Conservation (phyloP, 2,888 invertebrate genomes). For the Amphipyra tragopoginis region DNA sequence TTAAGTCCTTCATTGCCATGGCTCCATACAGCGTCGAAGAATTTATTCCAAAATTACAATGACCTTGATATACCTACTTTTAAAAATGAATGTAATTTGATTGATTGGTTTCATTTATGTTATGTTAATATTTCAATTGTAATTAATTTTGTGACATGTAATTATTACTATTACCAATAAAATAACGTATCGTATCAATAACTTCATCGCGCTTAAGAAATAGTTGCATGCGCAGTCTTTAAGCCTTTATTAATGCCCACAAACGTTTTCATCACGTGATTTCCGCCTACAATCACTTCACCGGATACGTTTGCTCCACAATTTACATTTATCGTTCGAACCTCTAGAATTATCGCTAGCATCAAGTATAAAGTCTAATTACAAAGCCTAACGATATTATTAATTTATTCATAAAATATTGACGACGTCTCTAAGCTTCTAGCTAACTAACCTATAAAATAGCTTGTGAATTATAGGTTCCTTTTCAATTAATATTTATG, state of each 20-base stretch:
- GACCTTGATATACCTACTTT: too few species aligned
- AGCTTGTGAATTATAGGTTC: constrained; percentile 15
- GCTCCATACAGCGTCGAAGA: too few species aligned
- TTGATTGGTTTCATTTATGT: too few species aligned
- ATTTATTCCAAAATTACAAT: too few species aligned
- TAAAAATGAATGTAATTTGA: too few species aligned
- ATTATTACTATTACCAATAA: too few species aligned
- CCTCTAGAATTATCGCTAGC: constrained; percentile 41
- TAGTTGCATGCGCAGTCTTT: constrained; percentile 14
- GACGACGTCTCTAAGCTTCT: constrained; percentile 29
- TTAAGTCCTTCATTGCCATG: too few species aligned
- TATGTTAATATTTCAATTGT: too few species aligned
- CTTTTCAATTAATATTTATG: constrained; percentile 1
- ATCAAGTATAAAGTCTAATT: constrained; percentile 47
- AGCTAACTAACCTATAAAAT: constrained; percentile 22
- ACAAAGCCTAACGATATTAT: constrained; percentile 46
- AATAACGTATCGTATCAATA: too few species aligned
- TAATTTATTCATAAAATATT: constrained; percentile 51
- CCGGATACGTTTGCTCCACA: constrained; percentile 39
- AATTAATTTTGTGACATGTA: too few species aligned
- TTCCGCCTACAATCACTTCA: constrained; percentile 34
- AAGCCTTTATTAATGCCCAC: constrained; percentile 14
- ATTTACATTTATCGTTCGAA: constrained; percentile 38
- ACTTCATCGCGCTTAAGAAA: background rate
- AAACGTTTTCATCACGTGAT: constrained; percentile 38